Evolutionary conservation across 2,113 vertebrate species (phyloP).

Genomic region (Pluvianellus socialis): DNA sequence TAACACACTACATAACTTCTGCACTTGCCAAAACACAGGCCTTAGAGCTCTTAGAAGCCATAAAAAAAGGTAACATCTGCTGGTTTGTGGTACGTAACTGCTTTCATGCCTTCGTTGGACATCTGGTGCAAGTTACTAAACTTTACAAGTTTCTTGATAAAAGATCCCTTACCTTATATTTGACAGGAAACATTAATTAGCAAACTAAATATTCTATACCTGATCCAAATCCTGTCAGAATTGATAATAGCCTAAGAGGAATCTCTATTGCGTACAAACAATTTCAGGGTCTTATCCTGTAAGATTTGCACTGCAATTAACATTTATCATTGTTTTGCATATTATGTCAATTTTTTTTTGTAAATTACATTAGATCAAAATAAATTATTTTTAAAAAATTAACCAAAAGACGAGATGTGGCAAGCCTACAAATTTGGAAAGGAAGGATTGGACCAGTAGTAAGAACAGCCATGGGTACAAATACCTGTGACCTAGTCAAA

Average conservation of each 20-base stretch:
- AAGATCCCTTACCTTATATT: background rate
- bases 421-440: background rate
- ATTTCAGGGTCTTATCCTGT: background rate
- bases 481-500: background rate
- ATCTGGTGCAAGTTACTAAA: background rate
- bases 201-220: background rate
- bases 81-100: background rate
- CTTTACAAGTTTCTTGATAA: background rate
- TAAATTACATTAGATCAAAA: background rate
- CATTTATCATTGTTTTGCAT: background rate
- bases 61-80: background rate
- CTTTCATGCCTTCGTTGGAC: background rate
- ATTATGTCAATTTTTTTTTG: background rate
- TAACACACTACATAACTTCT: background rate
- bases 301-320: background rate
- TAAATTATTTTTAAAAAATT: background rate
- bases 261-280: background rate
- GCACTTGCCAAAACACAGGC: background rate
- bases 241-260: background rate
- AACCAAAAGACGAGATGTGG: background rate
- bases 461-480: background rate
- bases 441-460: background rate
- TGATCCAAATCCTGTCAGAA: background rate
- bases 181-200: background rate
- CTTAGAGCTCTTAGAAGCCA: background rate